Evolutionary conservation across 2,113 vertebrate genomes (phyloP), one percentile per base, ranked within the genome.

Genomic region (Petrocephalus microphthalmus): DNA sequence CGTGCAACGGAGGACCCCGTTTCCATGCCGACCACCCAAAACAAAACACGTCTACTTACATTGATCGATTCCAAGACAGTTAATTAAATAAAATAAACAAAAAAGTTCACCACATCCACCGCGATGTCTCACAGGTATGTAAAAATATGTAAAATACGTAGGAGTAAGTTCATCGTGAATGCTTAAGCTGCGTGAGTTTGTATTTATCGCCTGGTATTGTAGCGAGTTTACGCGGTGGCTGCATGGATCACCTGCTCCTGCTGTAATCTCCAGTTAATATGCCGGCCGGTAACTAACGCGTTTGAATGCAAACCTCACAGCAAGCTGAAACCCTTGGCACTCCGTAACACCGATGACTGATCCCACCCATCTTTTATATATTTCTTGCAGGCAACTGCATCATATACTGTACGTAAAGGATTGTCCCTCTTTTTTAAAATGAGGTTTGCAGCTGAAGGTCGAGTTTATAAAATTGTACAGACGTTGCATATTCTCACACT

Each of bases 81-180:
- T 42, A 78, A 42, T 33, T 2, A 42, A 78, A 42, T 5, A 78
- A 42, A 78, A 74, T 22, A 74, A 74, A 74, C 33, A 78, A 37
- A 33, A 37, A 74, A 15, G 33, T 42, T 4, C 33, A 19, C 25
- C 6, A 17, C 17, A 7, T 78, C 71, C 42, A 15, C 15, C 15
- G 37, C 37, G 17, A 84, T 84, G 82, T 84, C 82, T 49, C 82
- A 84, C 15, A 29, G 82, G 82, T 84, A 51, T 51, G 82, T 84
- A 25, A 10, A 13, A 17, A 74, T 33, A 74, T 74, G 67, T 37
- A 19, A 5, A 67, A 67, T 67, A 29, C 17, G 29, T 78, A 42
- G 7, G 6, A 19, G 71, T 42, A 78, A 33, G 10, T 29, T 33
- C 29, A 42, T 37, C 15, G 29, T 74, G 67, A 78, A 37, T 42